A percentile compares a stretch with the other conserved stretches of the same genome.
Conservation (phyloP, 1,140 invertebrate genomes). For the Phymastichus coffea region DNA sequence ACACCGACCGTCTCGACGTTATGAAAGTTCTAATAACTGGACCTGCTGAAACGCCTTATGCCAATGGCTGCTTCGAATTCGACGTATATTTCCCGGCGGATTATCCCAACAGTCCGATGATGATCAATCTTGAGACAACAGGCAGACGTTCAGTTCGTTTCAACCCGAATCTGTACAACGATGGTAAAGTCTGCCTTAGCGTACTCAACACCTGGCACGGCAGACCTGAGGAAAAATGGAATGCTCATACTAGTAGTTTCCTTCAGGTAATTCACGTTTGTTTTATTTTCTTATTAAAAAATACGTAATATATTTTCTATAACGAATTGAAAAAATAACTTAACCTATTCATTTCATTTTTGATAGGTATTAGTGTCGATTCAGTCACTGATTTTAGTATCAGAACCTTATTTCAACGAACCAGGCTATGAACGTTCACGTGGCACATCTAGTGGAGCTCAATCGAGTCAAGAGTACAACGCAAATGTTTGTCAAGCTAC, state of each 20-base stretch:
- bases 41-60: constrained; percentile 85
- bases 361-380: constrained; percentile 89
- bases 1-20: constrained; percentile 88
- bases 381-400: constrained; percentile 92
- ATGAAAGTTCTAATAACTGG: constrained; percentile 96
- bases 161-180: constrained; percentile 97
- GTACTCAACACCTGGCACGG: constrained; percentile 98
- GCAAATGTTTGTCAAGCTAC: constrained; percentile 94
- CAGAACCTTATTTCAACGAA: constrained; percentile 98
- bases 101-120: constrained; percentile 79
- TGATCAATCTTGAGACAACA: constrained; percentile 92
- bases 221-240: constrained; percentile 98
- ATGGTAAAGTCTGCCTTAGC: constrained; percentile 95
- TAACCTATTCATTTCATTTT: constrained; percentile 15
- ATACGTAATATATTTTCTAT: not conserved
- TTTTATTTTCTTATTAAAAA: constrained; percentile 14
- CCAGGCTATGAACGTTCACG: constrained; percentile 93
- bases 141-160: constrained; percentile 91
- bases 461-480: constrained; percentile 91
- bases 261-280: constrained; percentile 69
- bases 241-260: constrained; percentile 94
- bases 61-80: constrained; percentile 86
- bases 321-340: not conserved
- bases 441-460: constrained; percentile 83
- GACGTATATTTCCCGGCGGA: constrained; percentile 90